Evolutionary conservation across 1,140 invertebrate species (phyloP).

Genomic region (Delia radicum): DNA sequence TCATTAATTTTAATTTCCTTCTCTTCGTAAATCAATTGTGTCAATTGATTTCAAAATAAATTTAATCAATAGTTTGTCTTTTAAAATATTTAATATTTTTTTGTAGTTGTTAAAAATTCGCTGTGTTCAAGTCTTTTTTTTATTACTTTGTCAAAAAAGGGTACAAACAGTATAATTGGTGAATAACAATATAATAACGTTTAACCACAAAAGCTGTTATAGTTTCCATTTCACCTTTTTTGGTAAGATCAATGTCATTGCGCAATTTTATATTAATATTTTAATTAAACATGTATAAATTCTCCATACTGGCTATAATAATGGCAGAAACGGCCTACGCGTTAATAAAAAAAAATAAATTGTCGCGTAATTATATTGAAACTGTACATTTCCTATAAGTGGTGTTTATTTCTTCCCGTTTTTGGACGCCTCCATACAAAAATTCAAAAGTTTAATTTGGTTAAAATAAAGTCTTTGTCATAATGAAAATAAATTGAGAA

Average conservation of each 20-base stretch:
- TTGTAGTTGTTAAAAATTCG: slow-evolving; percentile 8
- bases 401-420: background rate
- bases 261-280: too few relatives aligned
- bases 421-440: background rate
- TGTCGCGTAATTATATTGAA: slow-evolving; percentile 10
- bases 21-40: background rate
- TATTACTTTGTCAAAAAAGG: background rate
- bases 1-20: too few relatives aligned
- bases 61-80: background rate
- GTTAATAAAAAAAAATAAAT: background rate
- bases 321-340: background rate
- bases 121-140: background rate
- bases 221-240: slow-evolving; percentile 19
- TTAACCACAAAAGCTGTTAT: background rate
- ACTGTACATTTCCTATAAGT: background rate
- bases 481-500: too few relatives aligned
- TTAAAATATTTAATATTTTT: background rate
- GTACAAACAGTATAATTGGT: background rate
- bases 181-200: background rate
- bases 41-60: background rate
- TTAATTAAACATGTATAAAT: background rate
- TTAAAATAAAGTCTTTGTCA: too few relatives aligned
- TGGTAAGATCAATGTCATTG: slow-evolving; percentile 8
- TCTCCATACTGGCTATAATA: background rate
- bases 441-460: too few relatives aligned